Conservation (phyloP, 2,797 vertebrate genomes). For the Lemur catta region DNA sequence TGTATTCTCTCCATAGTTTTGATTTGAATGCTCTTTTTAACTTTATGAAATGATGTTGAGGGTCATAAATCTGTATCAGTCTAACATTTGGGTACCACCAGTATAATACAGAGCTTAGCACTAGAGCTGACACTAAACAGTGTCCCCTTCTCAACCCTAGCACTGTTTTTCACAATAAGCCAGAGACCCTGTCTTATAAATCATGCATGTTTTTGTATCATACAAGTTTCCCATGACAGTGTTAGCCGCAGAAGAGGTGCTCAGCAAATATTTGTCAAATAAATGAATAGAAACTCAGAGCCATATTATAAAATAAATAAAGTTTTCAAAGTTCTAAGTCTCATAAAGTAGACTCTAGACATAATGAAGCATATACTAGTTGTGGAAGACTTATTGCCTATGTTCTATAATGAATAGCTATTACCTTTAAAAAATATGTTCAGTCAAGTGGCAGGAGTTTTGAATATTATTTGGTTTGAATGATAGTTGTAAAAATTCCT, state of each 20-base stretch:
- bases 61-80: background rate
- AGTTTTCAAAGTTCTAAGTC: constrained; percentile 33
- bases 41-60: background rate
- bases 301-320: constrained; percentile 1
- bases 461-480: background rate
- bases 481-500: constrained; percentile 5
- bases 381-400: background rate
- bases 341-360: constrained; percentile 26
- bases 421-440: constrained; percentile 51
- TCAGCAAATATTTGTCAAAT: constrained; percentile 29
- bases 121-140: background rate
- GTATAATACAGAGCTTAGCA: background rate
- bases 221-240: background rate
- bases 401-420: background rate
- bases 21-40: background rate
- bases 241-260: background rate
- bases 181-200: background rate
- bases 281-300: background rate
- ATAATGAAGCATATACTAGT: background rate
- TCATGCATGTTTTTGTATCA: background rate
- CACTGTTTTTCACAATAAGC: background rate
- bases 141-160: background rate
- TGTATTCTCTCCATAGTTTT: background rate
- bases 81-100: background rate
- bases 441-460: background rate